A percentile compares a stretch with the other conserved stretches of the same genome.
Evolutionary conservation across 92 coral and sea anemone species (phyloP).

Genomic region (Umimayanthus kanabou): DNA sequence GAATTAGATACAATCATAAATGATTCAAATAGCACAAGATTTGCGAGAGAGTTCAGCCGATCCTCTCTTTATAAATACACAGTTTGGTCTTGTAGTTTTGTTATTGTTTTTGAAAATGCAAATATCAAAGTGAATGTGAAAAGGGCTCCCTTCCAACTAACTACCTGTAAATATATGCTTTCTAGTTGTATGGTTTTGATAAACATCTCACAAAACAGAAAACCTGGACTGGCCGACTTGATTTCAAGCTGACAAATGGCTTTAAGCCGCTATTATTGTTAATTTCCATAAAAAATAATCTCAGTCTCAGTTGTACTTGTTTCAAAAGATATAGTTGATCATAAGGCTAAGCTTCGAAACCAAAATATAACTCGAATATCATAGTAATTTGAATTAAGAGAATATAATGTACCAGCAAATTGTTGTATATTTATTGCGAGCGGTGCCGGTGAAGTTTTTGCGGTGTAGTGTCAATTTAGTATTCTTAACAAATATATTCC

Average conservation of each 20-base stretch:
- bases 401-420: not conserved
- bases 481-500: not conserved
- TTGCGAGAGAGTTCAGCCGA: not conserved
- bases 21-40: not conserved
- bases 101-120: not conserved
- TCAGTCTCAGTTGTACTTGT: not conserved
- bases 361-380: not conserved
- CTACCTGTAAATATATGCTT: not conserved
- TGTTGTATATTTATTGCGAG: slow-evolving; percentile 22
- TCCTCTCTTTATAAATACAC: not conserved
- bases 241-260: slow-evolving; percentile 1
- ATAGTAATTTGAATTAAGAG: not conserved
- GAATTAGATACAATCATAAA: not conserved
- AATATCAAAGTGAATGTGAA: not conserved
- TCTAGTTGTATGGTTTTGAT: slow-evolving; percentile 10
- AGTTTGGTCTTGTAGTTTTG: not conserved
- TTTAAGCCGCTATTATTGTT: slow-evolving; percentile 2
- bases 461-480: not conserved
- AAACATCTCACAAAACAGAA: not conserved
- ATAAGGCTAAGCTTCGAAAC: not conserved
- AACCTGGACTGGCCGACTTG: not conserved
- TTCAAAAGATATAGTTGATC: not conserved
- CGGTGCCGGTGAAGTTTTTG: slow-evolving; percentile 1
- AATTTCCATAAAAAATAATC: slow-evolving; percentile 6
- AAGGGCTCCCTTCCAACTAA: not conserved